A percentile compares a stretch with the other conserved stretches of the same genome.
phyloP scores from a whole-genome alignment of 2,113 vertebrate species.

The Rhinopomastus cyanomelas region DNA sequence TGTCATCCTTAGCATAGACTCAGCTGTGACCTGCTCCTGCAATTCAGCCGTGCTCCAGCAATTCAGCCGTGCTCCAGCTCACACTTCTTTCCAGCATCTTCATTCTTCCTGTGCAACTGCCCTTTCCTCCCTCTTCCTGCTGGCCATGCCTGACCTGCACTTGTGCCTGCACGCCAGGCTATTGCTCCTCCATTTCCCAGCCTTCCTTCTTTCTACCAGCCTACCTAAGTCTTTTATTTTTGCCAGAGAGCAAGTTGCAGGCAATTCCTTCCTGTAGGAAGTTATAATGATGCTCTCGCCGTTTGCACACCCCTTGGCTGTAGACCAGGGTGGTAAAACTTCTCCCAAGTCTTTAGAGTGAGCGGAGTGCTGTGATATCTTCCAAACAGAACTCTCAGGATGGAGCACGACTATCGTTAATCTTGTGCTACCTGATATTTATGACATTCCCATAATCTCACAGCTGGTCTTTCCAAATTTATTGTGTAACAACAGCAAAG shows the following conservation, averaged over 20 bases:
- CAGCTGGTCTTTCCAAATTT: not conserved
- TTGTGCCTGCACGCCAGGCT: not conserved
- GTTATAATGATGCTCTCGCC: not conserved
- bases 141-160: not conserved
- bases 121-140: not conserved
- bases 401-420: not conserved
- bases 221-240: not conserved
- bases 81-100: not conserved
- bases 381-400: not conserved
- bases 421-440: not conserved
- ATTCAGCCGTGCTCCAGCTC: not conserved
- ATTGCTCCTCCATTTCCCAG: not conserved
- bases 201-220: not conserved
- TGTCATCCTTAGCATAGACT: not conserved
- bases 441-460: not conserved
- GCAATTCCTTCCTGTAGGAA: not conserved
- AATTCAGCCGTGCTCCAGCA: no score
- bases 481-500: not conserved
- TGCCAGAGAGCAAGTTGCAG: not conserved
- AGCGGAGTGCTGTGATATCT: not conserved
- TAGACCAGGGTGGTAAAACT: rapidly evolving
- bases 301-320: not conserved
- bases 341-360: not conserved
- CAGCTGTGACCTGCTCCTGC: not conserved
- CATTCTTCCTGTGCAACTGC: not conserved